Base-by-base conservation (phyloP, 2,888 invertebrate genomes). In the Andrena dorsata region DNA sequence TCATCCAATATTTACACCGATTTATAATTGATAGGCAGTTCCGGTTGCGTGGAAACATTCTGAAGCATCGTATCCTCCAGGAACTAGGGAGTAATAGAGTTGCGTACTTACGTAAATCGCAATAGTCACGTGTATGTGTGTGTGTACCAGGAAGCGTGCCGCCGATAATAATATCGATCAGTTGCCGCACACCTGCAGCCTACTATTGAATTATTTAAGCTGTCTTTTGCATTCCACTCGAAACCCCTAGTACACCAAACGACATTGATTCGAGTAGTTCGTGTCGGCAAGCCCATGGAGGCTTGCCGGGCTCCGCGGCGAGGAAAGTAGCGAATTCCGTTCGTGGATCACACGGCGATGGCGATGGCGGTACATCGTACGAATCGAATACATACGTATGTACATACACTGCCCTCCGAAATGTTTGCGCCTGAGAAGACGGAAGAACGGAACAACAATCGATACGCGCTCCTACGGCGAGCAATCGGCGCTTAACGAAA, bases 161-260 rank as follows among this genome's bases (percentile, higher is more conserved):
- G 84, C 68, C 81, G 84, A 89, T 84, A 88, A 90, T 86, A 88
- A 87, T 91, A 91, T 91, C 88, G 91, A 91, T 91, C 89, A 80
- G 84, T 75, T 76, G 76, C 79, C 81, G 74, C 76, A 85, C 89
- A 91, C 88, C 86, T 86, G 87, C 90, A 79, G 63, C 69, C 72
- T 47, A 85, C 74, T 78, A 41, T 68, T 85, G 85, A 87, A 87
- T 89, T 86, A 87, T 81, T 85, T 82, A 86, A 80, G 68, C 74
- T 60, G 64, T 82, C 80, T 73, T 71, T 30, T 56, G 73, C 47
- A 64, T 28, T 49, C 20, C 35, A 28, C 28, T 63, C 30, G 47
- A 73, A 78, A 66, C 41, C 75, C 35, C 49, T 71, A 74, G 47
- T 82, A 79, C 75, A 58, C 23, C 56, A 28, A 64, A 49, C 76